phyloP scores from a whole-genome alignment of 2,888 invertebrate species.

The Eucriotettix oculatus region DNA sequence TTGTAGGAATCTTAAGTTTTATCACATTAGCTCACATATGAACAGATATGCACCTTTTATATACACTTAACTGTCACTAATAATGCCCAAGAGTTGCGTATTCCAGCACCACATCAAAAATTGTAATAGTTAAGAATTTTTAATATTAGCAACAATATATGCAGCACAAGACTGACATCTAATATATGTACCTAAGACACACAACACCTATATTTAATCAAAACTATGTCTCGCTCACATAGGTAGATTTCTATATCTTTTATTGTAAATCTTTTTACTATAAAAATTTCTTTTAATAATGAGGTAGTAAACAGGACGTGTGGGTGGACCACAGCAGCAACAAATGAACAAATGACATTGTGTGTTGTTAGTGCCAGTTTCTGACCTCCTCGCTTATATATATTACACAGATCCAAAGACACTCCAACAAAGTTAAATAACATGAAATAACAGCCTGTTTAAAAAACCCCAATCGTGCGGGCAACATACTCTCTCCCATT shows the following conservation, averaged over 20 bases:
- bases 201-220: not conserved
- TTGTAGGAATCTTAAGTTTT: conserved; percentile 3
- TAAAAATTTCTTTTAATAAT: not conserved
- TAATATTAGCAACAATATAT: conserved; percentile 2
- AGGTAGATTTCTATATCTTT: not conserved
- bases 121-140: not conserved
- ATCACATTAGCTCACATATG: conserved; percentile 3
- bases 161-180: conserved; percentile 3
- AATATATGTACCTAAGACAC: conserved; percentile 2
- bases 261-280: not conserved
- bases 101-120: conserved; percentile 1
- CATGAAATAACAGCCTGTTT: no score
- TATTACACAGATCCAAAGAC: no score
- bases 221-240: not conserved
- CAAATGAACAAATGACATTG: not conserved
- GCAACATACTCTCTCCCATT: no score
- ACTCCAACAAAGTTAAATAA: no score
- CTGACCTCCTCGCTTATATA: no score
- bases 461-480: no score
- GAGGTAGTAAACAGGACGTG: conserved; percentile 1
- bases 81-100: conserved; percentile 8
- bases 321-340: not conserved
- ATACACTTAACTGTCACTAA: not conserved
- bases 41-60: not conserved
- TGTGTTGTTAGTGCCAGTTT: no score